Evolutionary conservation across 2,888 invertebrate genomes (phyloP).

Genomic region (Crossocerus cetratus): DNA sequence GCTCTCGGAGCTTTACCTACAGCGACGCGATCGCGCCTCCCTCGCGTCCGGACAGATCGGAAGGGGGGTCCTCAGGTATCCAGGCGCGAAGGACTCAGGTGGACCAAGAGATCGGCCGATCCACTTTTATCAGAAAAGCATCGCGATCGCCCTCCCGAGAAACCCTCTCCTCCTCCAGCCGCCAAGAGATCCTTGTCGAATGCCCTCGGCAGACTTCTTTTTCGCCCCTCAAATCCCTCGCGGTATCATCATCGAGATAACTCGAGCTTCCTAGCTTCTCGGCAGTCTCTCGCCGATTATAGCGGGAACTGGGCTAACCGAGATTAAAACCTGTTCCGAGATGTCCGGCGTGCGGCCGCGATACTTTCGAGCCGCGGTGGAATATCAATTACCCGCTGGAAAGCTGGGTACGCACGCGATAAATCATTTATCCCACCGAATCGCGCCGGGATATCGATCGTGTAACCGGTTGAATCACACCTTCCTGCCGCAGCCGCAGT

Average conservation of each 20-base stretch:
- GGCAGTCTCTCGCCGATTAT: slow-evolving; percentile 49
- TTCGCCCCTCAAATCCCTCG: slow-evolving; percentile 65
- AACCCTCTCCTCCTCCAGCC: too few species aligned
- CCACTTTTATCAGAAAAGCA: not conserved
- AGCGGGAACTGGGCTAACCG: slow-evolving; percentile 39
- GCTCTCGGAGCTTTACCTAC: slow-evolving; percentile 61
- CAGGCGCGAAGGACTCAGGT: too few species aligned
- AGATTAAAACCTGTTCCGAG: not conserved
- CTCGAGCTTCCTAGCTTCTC: slow-evolving; percentile 24
- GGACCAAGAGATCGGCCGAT: not conserved
- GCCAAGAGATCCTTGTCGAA: not conserved
- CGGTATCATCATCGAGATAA: slow-evolving; percentile 47
- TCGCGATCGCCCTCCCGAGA: not conserved
- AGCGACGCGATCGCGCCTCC: slow-evolving; percentile 51
- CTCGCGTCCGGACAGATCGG: slow-evolving; percentile 20
- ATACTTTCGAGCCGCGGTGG: slow-evolving; percentile 2
- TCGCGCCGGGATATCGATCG: slow-evolving; percentile 9
- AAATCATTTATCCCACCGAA: slow-evolving; percentile 21
- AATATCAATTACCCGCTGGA: slow-evolving; percentile 14
- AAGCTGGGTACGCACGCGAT: slow-evolving; percentile 7
- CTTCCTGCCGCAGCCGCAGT: not conserved
- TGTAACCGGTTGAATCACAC: slow-evolving; percentile 9
- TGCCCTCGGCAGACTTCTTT: not conserved
- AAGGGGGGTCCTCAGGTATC: not conserved
- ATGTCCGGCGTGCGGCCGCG: not conserved